Evolutionary conservation across 2,888 invertebrate species (phyloP), one percentile per base, ranked within the genome.

Genomic region (Orthosia cruda): DNA sequence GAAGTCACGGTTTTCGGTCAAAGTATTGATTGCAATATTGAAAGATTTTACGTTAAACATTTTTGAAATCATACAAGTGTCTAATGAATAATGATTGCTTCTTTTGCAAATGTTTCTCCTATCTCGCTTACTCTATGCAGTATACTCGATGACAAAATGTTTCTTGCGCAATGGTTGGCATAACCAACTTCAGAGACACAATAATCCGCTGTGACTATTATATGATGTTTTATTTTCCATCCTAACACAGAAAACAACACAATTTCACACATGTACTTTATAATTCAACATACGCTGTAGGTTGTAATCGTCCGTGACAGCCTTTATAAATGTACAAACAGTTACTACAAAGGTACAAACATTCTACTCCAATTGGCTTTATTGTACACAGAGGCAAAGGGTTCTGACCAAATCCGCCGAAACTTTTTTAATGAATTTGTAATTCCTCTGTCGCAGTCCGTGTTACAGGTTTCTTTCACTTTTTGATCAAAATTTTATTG

Each of bases 391-490:
- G 65, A 50, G 63, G 74, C 81, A 86, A 91, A 89, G 89, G 92
- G 90, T 89, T 90, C 80, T 79, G 84, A 83, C 87, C 88, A 84
- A 87, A 91, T 86, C 85, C 85, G 75, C 80, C 49, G 74, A 86
- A 92, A 91, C 88, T 91, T 91, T 91, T 92, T 90, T 90, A 91
- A 91, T 91, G 89, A 92, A 91, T 91, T 91, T 90, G 84, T 91
- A 90, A 91, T 90, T 89, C 84, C 80, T 78, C 81, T 86, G 87
- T 85, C 83, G 74, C 82, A 88, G 84, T 83, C 81, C 77, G 66
- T 74, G 85, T 83, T 81, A 81, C 80, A 77, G 79, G 71, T 81
- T 86, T 86, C 84, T 83, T 83, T 86, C 83, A 83, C 73, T 58
- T 85, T 86, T 84, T 86, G 72, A 83, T 87, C 74, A 80, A 84